phyloP scores from a whole-genome alignment of 2,888 invertebrate genomes.

The Melinaea menophilus region DNA sequence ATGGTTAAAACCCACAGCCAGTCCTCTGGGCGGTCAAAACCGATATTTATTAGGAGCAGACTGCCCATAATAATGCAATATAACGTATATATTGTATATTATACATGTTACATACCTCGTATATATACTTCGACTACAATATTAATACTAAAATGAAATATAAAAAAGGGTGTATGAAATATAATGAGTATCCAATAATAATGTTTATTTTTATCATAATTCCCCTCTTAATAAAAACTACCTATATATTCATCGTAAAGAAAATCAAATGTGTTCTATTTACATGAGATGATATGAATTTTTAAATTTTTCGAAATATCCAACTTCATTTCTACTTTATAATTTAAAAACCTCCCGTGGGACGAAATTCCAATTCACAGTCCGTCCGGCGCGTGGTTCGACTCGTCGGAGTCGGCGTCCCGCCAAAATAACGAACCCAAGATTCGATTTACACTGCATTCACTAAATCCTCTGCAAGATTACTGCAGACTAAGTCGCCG shows the following conservation, averaged over 20 bases:
- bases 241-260: no score
- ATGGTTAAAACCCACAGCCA: conserved; percentile 17
- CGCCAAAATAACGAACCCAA: conserved; percentile 21
- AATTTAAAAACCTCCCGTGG: conserved; percentile 6
- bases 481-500: conserved; percentile 12
- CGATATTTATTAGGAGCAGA: conserved; percentile 19
- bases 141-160: no score
- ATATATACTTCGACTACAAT: no score
- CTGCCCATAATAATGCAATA: conserved; percentile 21
- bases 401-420: not conserved
- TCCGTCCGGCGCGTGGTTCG: conserved; percentile 1
- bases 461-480: conserved; percentile 22
- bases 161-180: no score
- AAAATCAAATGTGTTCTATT: no score
- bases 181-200: no score
- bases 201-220: conserved; percentile 1
- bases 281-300: not conserved
- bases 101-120: no score
- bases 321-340: conserved; percentile 5
- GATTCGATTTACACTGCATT: conserved; percentile 29
- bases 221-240: not conserved
- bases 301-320: not conserved
- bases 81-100: conserved; percentile 13
- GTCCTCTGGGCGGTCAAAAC: conserved; percentile 21
- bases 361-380: conserved; percentile 1